Evolutionary conservation across 2,113 vertebrate genomes (phyloP).

Genomic region (Siphamia tubifer): DNA sequence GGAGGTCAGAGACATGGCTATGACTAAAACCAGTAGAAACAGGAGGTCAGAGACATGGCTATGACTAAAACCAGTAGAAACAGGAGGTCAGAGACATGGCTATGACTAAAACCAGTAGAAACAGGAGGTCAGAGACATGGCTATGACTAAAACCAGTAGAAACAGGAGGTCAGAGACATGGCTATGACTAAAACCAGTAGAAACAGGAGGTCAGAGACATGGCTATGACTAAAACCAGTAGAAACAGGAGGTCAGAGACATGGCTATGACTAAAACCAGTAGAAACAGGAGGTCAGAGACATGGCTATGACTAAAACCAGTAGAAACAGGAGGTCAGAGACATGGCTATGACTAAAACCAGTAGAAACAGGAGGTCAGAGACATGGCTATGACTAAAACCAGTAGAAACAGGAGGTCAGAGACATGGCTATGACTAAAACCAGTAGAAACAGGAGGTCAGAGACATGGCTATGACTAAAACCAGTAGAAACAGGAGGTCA

Average conservation of each 20-base stretch:
- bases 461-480: no score
- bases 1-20: neutral
- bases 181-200: neutral
- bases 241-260: neutral
- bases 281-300: neutral
- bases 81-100: neutral
- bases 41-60: neutral
- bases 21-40: neutral
- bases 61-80: neutral
- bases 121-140: neutral
- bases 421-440: slow-evolving; percentile 73
- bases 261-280: neutral
- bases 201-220: neutral
- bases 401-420: slow-evolving; percentile 84
- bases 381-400: no score
- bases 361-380: neutral
- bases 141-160: neutral
- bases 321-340: slow-evolving; percentile 85
- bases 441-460: neutral
- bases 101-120: neutral
- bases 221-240: neutral
- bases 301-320: no score
- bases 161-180: neutral
- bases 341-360: slow-evolving; percentile 65
- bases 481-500: slow-evolving; percentile 86